phyloP scores from a whole-genome alignment of 2,797 vertebrate species.

The Micrastur ruficollis region DNA sequence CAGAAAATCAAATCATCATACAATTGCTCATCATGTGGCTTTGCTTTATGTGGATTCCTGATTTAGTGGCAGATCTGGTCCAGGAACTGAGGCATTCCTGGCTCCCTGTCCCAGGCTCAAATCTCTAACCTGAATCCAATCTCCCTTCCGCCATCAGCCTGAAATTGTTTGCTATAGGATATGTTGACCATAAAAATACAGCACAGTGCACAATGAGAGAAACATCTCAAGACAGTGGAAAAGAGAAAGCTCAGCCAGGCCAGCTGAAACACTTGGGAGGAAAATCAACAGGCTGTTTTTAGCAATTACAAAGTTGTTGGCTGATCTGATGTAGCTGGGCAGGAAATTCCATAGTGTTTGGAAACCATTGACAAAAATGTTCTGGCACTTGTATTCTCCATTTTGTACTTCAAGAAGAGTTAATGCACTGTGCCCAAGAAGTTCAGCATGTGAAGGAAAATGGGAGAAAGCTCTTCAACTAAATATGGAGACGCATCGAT shows the following conservation, averaged over 20 bases:
- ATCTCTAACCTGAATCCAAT: constrained; percentile 53
- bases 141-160: constrained; percentile 53
- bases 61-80: constrained; percentile 61
- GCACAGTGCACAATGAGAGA: constrained; percentile 42
- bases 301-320: constrained; percentile 63
- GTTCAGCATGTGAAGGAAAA: constrained; percentile 24
- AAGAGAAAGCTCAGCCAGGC: constrained; percentile 58
- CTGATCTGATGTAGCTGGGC: constrained; percentile 49
- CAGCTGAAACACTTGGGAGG: constrained; percentile 58
- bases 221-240: constrained; percentile 63
- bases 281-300: constrained; percentile 59
- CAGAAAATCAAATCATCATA: constrained; percentile 61
- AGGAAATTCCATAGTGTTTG: constrained; percentile 65
- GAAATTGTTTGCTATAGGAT: constrained; percentile 57
- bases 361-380: constrained; percentile 54
- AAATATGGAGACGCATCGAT: not conserved
- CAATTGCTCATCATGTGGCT: constrained; percentile 71
- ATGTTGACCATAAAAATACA: constrained; percentile 57
- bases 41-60: constrained; percentile 73
- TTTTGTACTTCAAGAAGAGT: constrained; percentile 48
- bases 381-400: constrained; percentile 37
- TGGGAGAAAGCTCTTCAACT: not conserved
- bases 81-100: constrained; percentile 51
- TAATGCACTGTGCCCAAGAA: constrained; percentile 38
- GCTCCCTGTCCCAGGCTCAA: not conserved